Evolutionary conservation across 2,888 invertebrate species (phyloP).

Genomic region (Loripinus fragilis): DNA sequence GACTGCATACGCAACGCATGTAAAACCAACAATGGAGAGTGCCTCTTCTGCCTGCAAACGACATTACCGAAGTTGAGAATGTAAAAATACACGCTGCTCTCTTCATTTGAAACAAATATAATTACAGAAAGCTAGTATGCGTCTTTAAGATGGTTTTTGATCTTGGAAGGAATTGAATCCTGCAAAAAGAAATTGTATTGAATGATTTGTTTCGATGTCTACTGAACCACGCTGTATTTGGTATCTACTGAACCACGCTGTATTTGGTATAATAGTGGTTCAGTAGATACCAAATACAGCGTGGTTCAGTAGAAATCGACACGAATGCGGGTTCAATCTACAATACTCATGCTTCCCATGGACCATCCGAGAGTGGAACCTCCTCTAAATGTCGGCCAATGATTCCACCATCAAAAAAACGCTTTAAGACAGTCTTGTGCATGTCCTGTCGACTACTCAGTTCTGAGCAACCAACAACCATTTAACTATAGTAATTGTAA

Average conservation of each 20-base stretch:
- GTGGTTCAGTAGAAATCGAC: background rate
- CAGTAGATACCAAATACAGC: background rate
- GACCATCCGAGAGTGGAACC: background rate
- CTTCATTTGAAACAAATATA: background rate
- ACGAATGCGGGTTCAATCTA: background rate
- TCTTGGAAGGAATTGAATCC: background rate
- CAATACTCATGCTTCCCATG: background rate
- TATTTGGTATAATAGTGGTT: background rate
- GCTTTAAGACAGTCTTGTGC: background rate
- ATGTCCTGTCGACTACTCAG: background rate
- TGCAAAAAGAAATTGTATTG: background rate
- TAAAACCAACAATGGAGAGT: conserved; percentile 4
- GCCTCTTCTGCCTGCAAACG: background rate
- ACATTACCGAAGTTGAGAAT: conserved; percentile 10
- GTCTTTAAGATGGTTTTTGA: background rate
- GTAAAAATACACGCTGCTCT: conserved; percentile 23
- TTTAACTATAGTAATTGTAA: background rate
- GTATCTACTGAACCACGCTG: background rate
- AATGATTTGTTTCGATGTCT: too few species aligned
- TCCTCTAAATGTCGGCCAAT: background rate
- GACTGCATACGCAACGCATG: background rate
- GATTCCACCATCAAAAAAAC: background rate
- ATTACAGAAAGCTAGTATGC: background rate
- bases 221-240: background rate
- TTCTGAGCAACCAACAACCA: background rate